Evolutionary conservation across 1,140 invertebrate species (phyloP).

Genomic region (Magallana ariakensis): DNA sequence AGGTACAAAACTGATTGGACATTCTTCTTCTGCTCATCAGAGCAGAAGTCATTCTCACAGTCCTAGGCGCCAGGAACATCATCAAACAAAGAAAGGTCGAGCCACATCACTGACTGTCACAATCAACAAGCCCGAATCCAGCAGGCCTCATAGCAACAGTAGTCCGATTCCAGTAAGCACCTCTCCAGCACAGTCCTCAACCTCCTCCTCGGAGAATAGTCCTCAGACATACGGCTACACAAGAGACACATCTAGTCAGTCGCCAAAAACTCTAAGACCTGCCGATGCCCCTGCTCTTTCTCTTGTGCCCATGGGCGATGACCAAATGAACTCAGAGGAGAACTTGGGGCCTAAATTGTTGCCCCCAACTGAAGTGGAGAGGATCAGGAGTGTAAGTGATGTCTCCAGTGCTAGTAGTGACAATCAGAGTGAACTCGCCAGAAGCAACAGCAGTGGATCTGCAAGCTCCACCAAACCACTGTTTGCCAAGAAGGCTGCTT

Average conservation of each 20-base stretch:
- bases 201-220: slow-evolving; percentile 57
- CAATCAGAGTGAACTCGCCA: slow-evolving; percentile 35
- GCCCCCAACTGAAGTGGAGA: slow-evolving; percentile 64
- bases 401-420: slow-evolving; percentile 52
- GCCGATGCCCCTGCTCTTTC: slow-evolving; percentile 71
- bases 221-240: slow-evolving; percentile 48
- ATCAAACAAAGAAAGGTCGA: slow-evolving; percentile 54
- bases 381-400: slow-evolving; percentile 57
- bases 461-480: slow-evolving; percentile 52
- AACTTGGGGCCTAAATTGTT: slow-evolving; percentile 66
- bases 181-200: slow-evolving; percentile 48
- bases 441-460: slow-evolving; percentile 40
- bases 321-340: slow-evolving; percentile 27
- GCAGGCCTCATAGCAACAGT: slow-evolving; percentile 65
- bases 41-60: slow-evolving; percentile 71
- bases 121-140: slow-evolving; percentile 48
- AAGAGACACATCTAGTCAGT: slow-evolving; percentile 63
- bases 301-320: slow-evolving; percentile 61
- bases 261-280: slow-evolving; percentile 73
- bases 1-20: slow-evolving; percentile 44
- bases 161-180: slow-evolving; percentile 57
- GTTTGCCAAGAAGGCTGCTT: slow-evolving; percentile 55
- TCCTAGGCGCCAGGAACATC: slow-evolving; percentile 61
- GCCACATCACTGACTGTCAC: slow-evolving; percentile 57
- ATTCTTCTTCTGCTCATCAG: slow-evolving; percentile 39